These are phyloP conservation scores for Platysternon megacephalum DNA, from an alignment of 2,113 vertebrate species.

Conservation along the genomic window DNA sequence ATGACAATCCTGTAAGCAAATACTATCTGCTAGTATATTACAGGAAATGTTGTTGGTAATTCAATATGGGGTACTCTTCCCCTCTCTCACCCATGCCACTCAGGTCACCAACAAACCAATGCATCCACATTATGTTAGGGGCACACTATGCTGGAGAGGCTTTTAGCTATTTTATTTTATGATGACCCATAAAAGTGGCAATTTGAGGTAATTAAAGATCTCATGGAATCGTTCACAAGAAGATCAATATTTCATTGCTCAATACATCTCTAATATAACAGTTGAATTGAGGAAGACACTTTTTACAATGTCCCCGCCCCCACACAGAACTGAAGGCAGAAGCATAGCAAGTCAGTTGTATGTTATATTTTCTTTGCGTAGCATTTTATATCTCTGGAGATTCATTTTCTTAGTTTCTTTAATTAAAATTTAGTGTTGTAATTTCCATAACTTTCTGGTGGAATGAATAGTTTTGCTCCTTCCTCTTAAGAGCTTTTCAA, in stretches of 20 bases:
- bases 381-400: slow-evolving; percentile 10
- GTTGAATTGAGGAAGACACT: not conserved
- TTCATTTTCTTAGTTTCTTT: not conserved
- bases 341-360: slow-evolving; percentile 1
- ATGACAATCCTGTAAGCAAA: not conserved
- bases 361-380: not conserved
- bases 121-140: not conserved
- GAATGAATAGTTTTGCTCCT: not conserved
- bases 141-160: not conserved
- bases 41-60: not conserved
- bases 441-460: slow-evolving; percentile 9
- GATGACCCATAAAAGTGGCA: not conserved
- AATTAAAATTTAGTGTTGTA: slow-evolving; percentile 38
- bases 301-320: not conserved
- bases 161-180: not conserved
- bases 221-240: no score
- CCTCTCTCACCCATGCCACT: not conserved
- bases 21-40: not conserved
- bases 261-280: not conserved
- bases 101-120: not conserved
- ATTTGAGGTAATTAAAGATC: not conserved
- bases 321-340: not conserved
- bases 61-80: not conserved
- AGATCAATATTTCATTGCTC: slow-evolving; percentile 28
- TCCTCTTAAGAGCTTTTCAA: not conserved